Evolutionary conservation across 2,113 vertebrate genomes (phyloP).

Genomic region (Ageneiosus marmoratus): DNA sequence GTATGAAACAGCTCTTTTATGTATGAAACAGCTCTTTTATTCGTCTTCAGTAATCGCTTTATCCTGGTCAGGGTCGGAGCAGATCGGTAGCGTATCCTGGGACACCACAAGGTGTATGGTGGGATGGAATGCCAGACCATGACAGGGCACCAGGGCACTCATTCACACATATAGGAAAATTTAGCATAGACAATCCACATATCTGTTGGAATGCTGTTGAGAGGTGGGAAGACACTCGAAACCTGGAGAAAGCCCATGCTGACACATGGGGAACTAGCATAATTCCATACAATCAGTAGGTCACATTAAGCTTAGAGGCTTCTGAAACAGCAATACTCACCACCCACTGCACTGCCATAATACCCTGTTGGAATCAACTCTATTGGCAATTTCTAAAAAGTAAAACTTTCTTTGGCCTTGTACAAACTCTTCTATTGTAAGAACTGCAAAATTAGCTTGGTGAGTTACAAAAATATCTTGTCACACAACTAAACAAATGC

Average conservation of each 20-base stretch:
- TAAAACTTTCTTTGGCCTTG: neutral
- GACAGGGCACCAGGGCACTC: neutral
- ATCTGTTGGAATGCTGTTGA: neutral
- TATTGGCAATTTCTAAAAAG: neutral
- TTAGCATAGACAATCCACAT: neutral
- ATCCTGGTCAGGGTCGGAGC: neutral
- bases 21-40: neutral
- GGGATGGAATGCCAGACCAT: neutral
- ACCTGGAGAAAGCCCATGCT: neutral
- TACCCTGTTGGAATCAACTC: neutral
- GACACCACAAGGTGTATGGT: no score
- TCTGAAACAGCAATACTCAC: neutral
- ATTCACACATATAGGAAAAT: no score
- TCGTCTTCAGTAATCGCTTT: neutral
- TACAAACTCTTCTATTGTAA: neutral
- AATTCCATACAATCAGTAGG: neutral
- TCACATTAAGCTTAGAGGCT: neutral
- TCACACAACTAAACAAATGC: neutral
- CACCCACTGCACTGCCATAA: no score
- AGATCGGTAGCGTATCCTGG: neutral
- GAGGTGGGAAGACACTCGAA: neutral
- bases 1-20: constrained; percentile 3
- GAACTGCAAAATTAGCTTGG: neutral
- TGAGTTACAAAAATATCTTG: neutral
- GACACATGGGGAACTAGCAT: neutral